These are phyloP conservation scores for Scolanthus callimorphus DNA, from an alignment of 92 coral and sea anemone species.

Conservation along the genomic window DNA sequence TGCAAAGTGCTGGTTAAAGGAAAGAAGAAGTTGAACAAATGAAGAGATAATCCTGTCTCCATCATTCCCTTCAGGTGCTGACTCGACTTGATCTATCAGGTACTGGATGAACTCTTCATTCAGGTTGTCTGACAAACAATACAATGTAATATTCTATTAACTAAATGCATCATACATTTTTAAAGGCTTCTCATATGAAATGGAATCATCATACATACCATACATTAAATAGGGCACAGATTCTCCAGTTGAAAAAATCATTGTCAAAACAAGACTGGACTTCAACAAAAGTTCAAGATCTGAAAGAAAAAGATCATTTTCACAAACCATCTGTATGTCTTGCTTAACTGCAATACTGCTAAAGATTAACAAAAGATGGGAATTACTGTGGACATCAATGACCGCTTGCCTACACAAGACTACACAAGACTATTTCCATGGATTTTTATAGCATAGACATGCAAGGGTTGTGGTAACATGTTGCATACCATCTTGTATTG, in stretches of 20 bases:
- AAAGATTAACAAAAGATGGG: not conserved
- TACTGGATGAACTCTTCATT: constrained; percentile 59
- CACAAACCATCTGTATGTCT: too few species aligned
- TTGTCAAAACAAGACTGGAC: constrained; percentile 68
- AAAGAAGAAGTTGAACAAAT: constrained; percentile 70
- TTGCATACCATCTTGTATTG: constrained; percentile 49
- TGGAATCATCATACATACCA: too few species aligned
- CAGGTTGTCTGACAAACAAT: constrained; percentile 58
- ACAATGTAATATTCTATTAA: too few species aligned
- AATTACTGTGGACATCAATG: too few species aligned
- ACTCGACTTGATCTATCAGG: constrained; percentile 62
- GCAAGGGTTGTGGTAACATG: too few species aligned
- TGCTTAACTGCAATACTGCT: too few species aligned
- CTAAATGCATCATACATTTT: too few species aligned
- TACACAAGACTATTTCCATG: too few species aligned
- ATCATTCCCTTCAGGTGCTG: constrained; percentile 64
- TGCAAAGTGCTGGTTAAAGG: constrained; percentile 89
- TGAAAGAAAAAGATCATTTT: constrained; percentile 1
- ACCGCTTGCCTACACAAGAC: too few species aligned
- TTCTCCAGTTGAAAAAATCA: constrained; percentile 95
- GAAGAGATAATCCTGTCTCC: constrained; percentile 67
- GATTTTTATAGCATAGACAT: too few species aligned
- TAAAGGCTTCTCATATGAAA: too few species aligned
- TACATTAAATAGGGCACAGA: constrained; percentile 71
- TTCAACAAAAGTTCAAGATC: constrained; percentile 62